Conservation (phyloP, 2,113 vertebrate species). For the Pongo abelii region DNA sequence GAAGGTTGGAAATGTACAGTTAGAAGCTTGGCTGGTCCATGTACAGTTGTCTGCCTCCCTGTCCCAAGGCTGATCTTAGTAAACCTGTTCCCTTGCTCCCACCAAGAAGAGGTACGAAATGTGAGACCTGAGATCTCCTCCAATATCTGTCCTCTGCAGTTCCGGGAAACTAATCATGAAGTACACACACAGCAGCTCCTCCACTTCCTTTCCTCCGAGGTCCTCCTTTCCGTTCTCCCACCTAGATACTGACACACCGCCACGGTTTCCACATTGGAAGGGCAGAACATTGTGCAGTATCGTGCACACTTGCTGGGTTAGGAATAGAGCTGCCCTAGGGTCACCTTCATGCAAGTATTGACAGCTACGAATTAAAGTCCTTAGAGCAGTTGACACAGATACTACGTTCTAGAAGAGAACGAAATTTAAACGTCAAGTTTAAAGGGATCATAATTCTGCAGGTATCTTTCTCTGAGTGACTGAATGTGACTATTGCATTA, state of each 20-base stretch:
- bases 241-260: not conserved
- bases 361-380: constrained; percentile 79
- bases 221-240: not conserved
- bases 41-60: constrained; percentile 42
- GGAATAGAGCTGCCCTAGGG: constrained; percentile 69
- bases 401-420: constrained; percentile 84
- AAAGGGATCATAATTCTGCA: constrained; percentile 87
- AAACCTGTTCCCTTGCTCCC: not conserved
- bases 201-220: not conserved
- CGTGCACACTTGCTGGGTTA: not conserved
- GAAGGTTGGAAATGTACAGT: not conserved
- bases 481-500: constrained; percentile 90
- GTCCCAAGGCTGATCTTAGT: constrained; percentile 43
- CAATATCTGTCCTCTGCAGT: not conserved
- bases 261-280: constrained; percentile 16
- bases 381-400: constrained; percentile 80
- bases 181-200: not conserved
- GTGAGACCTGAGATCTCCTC: constrained; percentile 13
- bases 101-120: constrained; percentile 33
- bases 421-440: constrained; percentile 67
- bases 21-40: not conserved
- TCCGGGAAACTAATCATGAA: not conserved
- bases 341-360: constrained; percentile 74
- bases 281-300: not conserved
- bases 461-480: constrained; percentile 87